These are phyloP conservation scores for Odontamblyopus lacepedii DNA, from an alignment of 2,797 vertebrate genomes.

Conservation along the genomic window DNA sequence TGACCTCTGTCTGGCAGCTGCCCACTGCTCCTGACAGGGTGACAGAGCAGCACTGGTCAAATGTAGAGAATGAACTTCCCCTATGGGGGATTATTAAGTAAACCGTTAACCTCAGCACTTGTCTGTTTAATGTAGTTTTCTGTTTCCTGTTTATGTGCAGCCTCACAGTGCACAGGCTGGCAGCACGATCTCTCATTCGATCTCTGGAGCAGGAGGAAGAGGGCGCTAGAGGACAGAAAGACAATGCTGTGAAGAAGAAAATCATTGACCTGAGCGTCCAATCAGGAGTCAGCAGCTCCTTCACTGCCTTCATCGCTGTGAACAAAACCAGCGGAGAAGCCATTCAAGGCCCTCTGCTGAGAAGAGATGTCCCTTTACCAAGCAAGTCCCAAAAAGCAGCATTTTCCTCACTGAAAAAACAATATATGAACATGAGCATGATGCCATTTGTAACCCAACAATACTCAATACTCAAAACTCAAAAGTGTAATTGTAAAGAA, in stretches of 20 bases:
- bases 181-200: constrained; percentile 74
- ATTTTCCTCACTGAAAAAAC: too few species aligned
- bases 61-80: too few species aligned
- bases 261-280: constrained; percentile 79
- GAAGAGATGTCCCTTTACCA: constrained; percentile 19
- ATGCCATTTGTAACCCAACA: too few species aligned
- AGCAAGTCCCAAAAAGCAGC: too few species aligned
- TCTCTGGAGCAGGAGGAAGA: constrained; percentile 63
- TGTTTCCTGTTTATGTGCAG: constrained; percentile 46
- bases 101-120: not conserved
- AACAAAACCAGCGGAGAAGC: not conserved
- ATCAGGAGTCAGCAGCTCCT: constrained; percentile 79
- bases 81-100: too few species aligned
- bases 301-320: constrained; percentile 6
- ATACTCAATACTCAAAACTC: not conserved
- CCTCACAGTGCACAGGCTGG: constrained; percentile 76
- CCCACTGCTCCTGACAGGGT: too few species aligned
- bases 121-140: not conserved
- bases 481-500: not conserved
- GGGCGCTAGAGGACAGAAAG: fast-evolving
- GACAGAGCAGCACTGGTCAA: too few species aligned
- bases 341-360: constrained; percentile 1
- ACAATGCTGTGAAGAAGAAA: constrained; percentile 51
- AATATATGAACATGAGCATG: constrained; percentile 73
- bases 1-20: too few species aligned